Base-by-base conservation (phyloP, 2,113 vertebrate species). In the Aegithalos caudatus region DNA sequence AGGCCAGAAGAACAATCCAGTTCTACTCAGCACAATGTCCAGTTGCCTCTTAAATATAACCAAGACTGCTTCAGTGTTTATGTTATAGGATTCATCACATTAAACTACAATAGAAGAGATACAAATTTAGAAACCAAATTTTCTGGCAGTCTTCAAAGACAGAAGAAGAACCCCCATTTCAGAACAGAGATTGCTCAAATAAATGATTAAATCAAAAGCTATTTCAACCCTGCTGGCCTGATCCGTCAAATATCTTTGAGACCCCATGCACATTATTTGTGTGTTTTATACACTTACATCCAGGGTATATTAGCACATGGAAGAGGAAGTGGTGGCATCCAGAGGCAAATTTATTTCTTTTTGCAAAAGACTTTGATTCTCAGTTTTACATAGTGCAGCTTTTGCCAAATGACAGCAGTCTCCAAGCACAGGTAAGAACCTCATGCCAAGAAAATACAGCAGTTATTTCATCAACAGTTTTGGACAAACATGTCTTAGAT, bases 381-480 rank as follows among this genome's bases (percentile, higher is more conserved):
- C n/a, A 19, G 33, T 76, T 95, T 84, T 71, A 81, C 45, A n/a
- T 5, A 53, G 42, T 1, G 1, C 44, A 67, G 60, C 45, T 53
- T 28, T 81, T 90, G 74, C 86, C 89, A 94, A 42, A 37, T 56
- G 48, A 60, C 73, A 92, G 69, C 61, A 58, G 82, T 72, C 57
- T 69, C 81, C 33, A 57, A 79, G 53, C 74, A 81, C 78, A 89
- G 90, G 78, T 85, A 61, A 89, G 54, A 89, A 79, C 31, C 29
- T 64, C 7, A 4, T 35, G 42, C 74, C 86, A 94, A 62, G 64
- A 67, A 92, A 82, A 90, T 61, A 71, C 14, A 81, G 48, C 47
- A 60, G 45, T 42, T 66, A 50, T 96, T 90, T 89, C 77, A 76
- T 61, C 89, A 72, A 25, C n/a, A 90, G 28, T 66, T 95, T 72